phyloP scores from a whole-genome alignment of 2,113 vertebrate genomes.

The Dascyllus trimaculatus region DNA sequence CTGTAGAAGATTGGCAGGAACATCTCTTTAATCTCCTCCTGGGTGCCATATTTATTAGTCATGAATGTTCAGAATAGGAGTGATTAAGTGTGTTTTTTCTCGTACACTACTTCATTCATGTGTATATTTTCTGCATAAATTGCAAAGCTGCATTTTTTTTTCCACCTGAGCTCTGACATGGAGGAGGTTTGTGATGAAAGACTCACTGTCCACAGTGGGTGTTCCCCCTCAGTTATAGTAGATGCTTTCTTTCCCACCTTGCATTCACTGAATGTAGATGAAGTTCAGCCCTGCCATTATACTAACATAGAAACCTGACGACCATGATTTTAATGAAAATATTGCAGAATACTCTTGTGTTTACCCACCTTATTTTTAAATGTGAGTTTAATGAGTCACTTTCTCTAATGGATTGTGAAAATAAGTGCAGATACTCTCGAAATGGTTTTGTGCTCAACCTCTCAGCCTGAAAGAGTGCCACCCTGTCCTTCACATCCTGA shows the following conservation, averaged over 20 bases:
- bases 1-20: constrained; percentile 42
- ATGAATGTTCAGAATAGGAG: constrained; percentile 11
- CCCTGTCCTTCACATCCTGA: constrained; percentile 13
- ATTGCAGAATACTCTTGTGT: not conserved
- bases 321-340: not conserved
- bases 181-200: constrained; percentile 28
- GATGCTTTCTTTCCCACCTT: constrained; percentile 18
- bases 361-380: not conserved
- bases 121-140: constrained; percentile 28
- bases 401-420: not conserved
- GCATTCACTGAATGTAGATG: constrained; percentile 28
- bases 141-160: constrained; percentile 38
- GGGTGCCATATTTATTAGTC: constrained; percentile 43
- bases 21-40: constrained; percentile 44
- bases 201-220: constrained; percentile 23
- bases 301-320: constrained; percentile 1
- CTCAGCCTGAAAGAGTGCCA: not conserved
- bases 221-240: constrained; percentile 36
- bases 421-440: not conserved
- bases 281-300: not conserved
- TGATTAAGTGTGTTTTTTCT: constrained; percentile 2
- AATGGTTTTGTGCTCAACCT: not conserved
- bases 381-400: not conserved
- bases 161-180: constrained; percentile 10
- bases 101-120: constrained; percentile 21